Base-by-base conservation (phyloP, 1,140 invertebrate genomes). In the Calliphora vicina region DNA sequence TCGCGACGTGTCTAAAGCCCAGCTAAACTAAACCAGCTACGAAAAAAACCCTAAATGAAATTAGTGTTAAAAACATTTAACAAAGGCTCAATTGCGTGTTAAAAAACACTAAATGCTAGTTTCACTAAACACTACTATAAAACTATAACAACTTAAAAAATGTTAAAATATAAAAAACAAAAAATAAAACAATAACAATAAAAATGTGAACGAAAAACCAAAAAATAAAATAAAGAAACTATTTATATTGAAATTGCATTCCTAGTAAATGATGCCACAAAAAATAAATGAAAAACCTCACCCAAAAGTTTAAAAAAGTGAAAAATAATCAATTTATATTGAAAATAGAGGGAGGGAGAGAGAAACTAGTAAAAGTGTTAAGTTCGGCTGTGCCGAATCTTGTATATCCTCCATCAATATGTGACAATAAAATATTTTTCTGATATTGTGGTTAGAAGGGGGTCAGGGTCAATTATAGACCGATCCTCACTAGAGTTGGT, bases 61-160 rank as follows among this genome's bases (percentile, higher is more conserved):
- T 67, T 67, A 67, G 61, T 67, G 61, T 23, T 20, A 67, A 67
- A 67, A 25, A 67, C 20, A 23, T 23, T 67, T n/a, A 67, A 23
- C 23, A 67, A 67, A 67, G 20, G n/a, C 20, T 67, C n/a, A 67
- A 67, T 67, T 67, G 61, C 61, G 61, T 67, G 61, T 67, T 67
- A 67, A 25, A 67, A 67, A 67, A 67, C 61, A 25, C 23, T 67
- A 67, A 67, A 67, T 10, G n/a, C 6, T 57, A 57, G 15, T 57
- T 57, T 57, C 50, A 50, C 61, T 67, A 67, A 67, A 20, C 61
- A 25, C 61, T 20, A 67, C 20, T 67, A 23, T 23, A 57, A 57
- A 57, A 57, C 50, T n/a, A 57, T 57, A 57, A 57, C 15, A 57
- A 17, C n/a, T 57, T 57, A 2, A 57, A 57, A 57, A n/a, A n/a